A percentile compares a stretch with the other conserved stretches of the same genome.
phyloP scores from a whole-genome alignment of 1,140 invertebrate genomes.

The Papilio xuthus region DNA sequence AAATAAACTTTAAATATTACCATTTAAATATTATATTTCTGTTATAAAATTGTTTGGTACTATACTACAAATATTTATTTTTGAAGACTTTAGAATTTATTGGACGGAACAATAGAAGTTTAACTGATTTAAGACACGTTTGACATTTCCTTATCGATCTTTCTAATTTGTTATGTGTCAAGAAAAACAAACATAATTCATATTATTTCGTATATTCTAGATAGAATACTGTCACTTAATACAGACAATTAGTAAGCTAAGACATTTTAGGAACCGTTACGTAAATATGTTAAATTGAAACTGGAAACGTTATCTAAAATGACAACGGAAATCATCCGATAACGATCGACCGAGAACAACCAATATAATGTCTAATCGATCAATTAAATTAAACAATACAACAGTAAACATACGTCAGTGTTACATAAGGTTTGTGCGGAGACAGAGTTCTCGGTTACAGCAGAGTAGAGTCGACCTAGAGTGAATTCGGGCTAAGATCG shows the following conservation, averaged over 20 bases:
- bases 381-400: constrained; percentile 29
- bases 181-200: background rate
- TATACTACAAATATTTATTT: background rate
- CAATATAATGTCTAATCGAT: constrained; percentile 25
- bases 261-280: background rate
- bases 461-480: background rate
- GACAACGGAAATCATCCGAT: constrained; percentile 1
- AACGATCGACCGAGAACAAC: background rate
- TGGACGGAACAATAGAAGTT: constrained; percentile 11
- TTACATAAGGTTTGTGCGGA: constrained; percentile 4
- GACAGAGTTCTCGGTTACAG: background rate
- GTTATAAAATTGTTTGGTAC: too few species aligned
- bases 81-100: background rate
- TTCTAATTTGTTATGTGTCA: background rate
- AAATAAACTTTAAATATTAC: too few species aligned
- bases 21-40: too few species aligned
- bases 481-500: constrained; percentile 57
- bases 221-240: too few species aligned
- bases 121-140: background rate
- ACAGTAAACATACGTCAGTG: constrained; percentile 16
- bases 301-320: constrained; percentile 3
- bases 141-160: constrained; percentile 1
- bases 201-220: background rate
- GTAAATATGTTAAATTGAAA: background rate
- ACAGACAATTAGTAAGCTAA: background rate